Base-by-base conservation (phyloP, 2,888 invertebrate genomes). In the Digitonthophagus gazella region DNA sequence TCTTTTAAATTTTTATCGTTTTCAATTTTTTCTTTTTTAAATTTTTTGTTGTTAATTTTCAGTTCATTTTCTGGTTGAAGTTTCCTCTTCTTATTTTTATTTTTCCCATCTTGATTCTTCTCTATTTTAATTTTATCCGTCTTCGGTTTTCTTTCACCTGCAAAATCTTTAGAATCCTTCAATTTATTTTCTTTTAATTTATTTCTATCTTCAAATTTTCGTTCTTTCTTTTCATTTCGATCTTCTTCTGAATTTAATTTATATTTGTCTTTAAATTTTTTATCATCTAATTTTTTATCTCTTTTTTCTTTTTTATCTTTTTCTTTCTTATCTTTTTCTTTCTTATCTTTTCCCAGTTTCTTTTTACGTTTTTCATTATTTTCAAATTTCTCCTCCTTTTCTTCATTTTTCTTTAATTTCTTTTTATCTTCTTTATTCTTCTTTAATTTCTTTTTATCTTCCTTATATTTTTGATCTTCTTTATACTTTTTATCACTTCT, bases 131-230 rank as follows among this genome's bases (percentile, higher is more conserved):
- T n/a, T n/a, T n/a, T n/a, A n/a, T n/a, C n/a, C n/a, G n/a, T n/a
- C n/a, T n/a, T n/a, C n/a, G n/a, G n/a, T n/a, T n/a, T n/a, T n/a
- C n/a, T n/a, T n/a, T n/a, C n/a, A n/a, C n/a, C n/a, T n/a, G n/a
- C n/a, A n/a, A n/a, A n/a, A n/a, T n/a, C n/a, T n/a, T 44, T 8
- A 70, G 54, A 16, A 58, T 58, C 19, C 22, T 70, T 16, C 67
- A 16, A 15, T 70, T 55, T 44, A 56, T 65, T 14, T 67, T 65
- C 54, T 88, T 87, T 20, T 87, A 84, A 78, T 89, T 78, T 90
- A 93, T 91, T 79, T 87, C 86, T 67, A 89, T 86, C 74, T 90
- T 83, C 56, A 90, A 75, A n/a, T 76, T 72, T 58, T 72, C 69
- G 56, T 18, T 58, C 56, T 70, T 67, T 65, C 69, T 72, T 15